Evolutionary conservation across 2,113 vertebrate species (phyloP), one percentile per base, ranked within the genome.

Genomic region (Hemicordylus capensis): DNA sequence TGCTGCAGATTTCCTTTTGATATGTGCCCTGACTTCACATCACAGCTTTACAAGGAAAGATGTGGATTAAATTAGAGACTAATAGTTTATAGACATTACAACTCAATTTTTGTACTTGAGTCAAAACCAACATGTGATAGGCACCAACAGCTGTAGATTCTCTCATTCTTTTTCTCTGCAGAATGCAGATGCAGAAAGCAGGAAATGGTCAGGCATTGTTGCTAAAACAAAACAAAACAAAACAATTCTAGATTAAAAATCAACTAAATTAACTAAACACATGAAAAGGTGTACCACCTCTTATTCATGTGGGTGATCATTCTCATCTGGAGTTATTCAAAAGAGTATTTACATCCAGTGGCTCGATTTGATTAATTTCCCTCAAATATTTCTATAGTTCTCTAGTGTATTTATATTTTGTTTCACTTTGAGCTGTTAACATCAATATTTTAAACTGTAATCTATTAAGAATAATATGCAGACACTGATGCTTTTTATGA

Each of bases 11-110:
- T 46, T 46, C 54, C 15, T 79, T 78, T 81, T 85, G 39, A 46
- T 76, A 15, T 78, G 63, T 85, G 66, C 20, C 76, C 12, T 24
- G 67, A 85, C 26, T 78, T 78, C 83, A 78, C n/a, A 22, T 37
- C 56, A 44, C 31, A 63, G 67, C 39, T 72, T 58, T 72, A 59
- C n/a, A 85, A 44, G 28, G 15, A 79, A 72, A 72, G 31, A 48
- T 11, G 19, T 28, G 28, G 64, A 78, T 78, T 85, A 79, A 19
- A 78, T 44, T n/a, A 46, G 48, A 78, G 24, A 69, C 83, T 85
- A 78, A 85, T 58, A 67, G n/a, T 37, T 69, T 51, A 34, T 20
- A 22, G 74, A 46, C 54, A 34, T 73, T 78, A 73, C 56, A 85
- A 42, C 11, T 26, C 54, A 39, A 39, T 79, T 56, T 46, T 42